A percentile compares a stretch with the other conserved stretches of the same genome.
These are phyloP conservation scores for Drosophila birchii DNA, from an alignment of 2,888 invertebrate genomes.

Conservation along the genomic window DNA sequence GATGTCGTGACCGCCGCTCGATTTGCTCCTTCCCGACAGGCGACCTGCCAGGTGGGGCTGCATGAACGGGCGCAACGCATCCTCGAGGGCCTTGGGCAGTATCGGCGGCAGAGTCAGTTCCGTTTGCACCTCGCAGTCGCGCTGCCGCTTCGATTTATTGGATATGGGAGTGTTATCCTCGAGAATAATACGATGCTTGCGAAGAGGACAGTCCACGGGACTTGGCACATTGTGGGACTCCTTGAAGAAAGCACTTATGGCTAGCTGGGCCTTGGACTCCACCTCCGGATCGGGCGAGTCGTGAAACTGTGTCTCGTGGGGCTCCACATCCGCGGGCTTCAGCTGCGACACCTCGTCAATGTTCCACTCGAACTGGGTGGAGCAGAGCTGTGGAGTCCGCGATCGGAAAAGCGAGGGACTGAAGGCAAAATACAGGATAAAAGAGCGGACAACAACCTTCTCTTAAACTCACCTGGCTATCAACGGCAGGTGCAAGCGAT, in stretches of 20 bases:
- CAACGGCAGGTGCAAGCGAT: constrained; percentile 87
- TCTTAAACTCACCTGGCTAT: constrained; percentile 84
- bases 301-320: constrained; percentile 86
- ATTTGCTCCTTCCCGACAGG: constrained; percentile 15
- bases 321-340: constrained; percentile 87
- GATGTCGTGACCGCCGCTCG: constrained; percentile 52
- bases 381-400: constrained; percentile 81
- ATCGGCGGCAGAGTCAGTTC: constrained; percentile 86
- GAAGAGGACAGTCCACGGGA: constrained; percentile 83
- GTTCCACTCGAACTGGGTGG: constrained; percentile 88
- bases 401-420: constrained; percentile 84
- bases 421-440: background rate
- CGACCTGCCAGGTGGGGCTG: constrained; percentile 84
- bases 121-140: constrained; percentile 86
- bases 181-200: constrained; percentile 82
- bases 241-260: constrained; percentile 86
- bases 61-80: constrained; percentile 87
- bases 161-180: constrained; percentile 79
- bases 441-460: background rate
- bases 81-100: constrained; percentile 86
- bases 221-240: constrained; percentile 84
- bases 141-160: constrained; percentile 68
- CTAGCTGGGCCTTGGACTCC: constrained; percentile 87
- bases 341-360: constrained; percentile 88
- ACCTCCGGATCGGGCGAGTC: constrained; percentile 86